phyloP scores from a whole-genome alignment of 2,113 vertebrate species.

The Elephantulus edwardii region DNA sequence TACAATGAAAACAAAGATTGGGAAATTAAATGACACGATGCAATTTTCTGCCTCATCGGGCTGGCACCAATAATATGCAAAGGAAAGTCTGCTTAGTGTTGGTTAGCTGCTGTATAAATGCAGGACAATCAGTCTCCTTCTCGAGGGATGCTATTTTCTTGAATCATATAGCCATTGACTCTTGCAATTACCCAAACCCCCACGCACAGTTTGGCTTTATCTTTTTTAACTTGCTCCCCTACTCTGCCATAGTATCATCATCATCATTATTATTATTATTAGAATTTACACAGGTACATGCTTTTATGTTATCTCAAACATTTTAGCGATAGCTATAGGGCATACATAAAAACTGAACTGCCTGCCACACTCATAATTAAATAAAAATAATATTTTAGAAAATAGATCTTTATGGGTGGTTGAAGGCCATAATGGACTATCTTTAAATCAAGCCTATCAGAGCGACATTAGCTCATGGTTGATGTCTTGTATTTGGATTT shows the following conservation, averaged over 20 bases:
- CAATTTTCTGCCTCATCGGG: constrained; percentile 96
- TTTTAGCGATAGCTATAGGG: constrained; percentile 80
- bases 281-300: constrained; percentile 83
- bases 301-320: constrained; percentile 83
- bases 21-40: constrained; percentile 96
- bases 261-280: constrained; percentile 82
- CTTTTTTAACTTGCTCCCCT: constrained; percentile 70
- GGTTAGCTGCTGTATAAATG: constrained; percentile 86
- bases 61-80: constrained; percentile 90
- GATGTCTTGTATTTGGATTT: constrained; percentile 64
- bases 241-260: constrained; percentile 65
- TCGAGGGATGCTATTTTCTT: constrained; percentile 87
- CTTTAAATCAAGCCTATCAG: constrained; percentile 76
- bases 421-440: constrained; percentile 56
- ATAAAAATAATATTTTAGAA: constrained; percentile 83
- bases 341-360: constrained; percentile 71
- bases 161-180: constrained; percentile 86
- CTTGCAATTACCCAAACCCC: constrained; percentile 86
- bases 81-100: constrained; percentile 86
- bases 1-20: constrained; percentile 96
- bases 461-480: constrained; percentile 59
- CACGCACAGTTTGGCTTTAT: constrained; percentile 73
- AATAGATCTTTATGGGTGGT: constrained; percentile 74
- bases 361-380: constrained; percentile 79
- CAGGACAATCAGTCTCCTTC: constrained; percentile 85